These are phyloP conservation scores for Halictus quadricinctus DNA, from an alignment of 2,888 invertebrate species.

Conservation along the genomic window DNA sequence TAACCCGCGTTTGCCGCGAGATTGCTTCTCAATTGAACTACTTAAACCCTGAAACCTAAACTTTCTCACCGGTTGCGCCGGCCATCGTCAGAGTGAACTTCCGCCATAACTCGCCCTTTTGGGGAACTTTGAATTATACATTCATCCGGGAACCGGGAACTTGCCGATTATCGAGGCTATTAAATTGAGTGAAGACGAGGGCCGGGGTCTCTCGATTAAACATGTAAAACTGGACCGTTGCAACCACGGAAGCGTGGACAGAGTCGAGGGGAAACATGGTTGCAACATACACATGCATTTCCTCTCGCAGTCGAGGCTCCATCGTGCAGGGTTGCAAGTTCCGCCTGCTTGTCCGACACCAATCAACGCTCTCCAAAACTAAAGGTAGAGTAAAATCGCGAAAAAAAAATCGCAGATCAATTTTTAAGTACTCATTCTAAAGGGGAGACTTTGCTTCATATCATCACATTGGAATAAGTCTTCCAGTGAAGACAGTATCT, in stretches of 20 bases:
- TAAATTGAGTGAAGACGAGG: slow-evolving; percentile 10
- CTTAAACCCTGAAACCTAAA: neutral
- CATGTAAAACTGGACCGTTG: neutral
- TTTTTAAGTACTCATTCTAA: neutral
- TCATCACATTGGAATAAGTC: neutral
- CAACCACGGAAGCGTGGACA: neutral
- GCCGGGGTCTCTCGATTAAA: neutral
- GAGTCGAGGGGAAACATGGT: neutral
- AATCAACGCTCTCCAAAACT: neutral
- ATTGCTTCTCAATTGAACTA: slow-evolving; percentile 14
- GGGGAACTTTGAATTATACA: slow-evolving; percentile 21
- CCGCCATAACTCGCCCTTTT: neutral
- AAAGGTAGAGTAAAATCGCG: neutral
- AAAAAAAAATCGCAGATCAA: neutral
- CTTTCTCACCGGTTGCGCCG: neutral
- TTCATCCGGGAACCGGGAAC: slow-evolving; percentile 4
- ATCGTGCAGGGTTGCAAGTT: neutral
- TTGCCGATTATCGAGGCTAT: slow-evolving; percentile 14
- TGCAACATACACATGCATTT: neutral
- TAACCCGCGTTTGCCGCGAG: slow-evolving; percentile 15
- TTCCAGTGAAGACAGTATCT: too few relatives aligned
- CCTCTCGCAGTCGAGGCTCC: neutral
- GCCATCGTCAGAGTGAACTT: slow-evolving; percentile 1
- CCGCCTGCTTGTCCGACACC: neutral
- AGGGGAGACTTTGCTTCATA: neutral